phyloP scores from a whole-genome alignment of 2,113 vertebrate species.

The Oncorhynchus mykiss region DNA sequence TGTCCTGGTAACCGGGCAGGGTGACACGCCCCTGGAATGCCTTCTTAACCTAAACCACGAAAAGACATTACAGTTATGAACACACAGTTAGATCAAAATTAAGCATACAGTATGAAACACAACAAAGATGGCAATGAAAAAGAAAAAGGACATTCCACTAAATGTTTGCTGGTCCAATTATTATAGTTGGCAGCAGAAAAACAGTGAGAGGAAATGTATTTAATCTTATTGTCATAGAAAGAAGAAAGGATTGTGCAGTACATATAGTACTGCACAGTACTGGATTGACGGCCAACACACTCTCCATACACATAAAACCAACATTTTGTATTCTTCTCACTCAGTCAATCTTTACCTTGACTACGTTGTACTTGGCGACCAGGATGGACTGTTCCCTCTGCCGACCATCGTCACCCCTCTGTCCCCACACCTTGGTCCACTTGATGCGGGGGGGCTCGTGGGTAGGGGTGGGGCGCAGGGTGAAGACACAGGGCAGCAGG shows the following conservation, averaged over 20 bases:
- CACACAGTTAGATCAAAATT: too few relatives aligned
- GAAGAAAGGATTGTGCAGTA: too few relatives aligned
- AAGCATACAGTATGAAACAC: too few relatives aligned
- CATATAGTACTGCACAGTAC: neutral
- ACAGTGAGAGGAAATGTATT: neutral
- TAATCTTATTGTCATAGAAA: too few relatives aligned
- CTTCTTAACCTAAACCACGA: slow-evolving; percentile 75
- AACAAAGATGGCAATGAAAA: too few relatives aligned
- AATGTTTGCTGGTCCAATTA: too few relatives aligned
- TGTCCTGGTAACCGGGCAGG: slow-evolving; percentile 80
- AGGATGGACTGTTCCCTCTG: slow-evolving; percentile 85
- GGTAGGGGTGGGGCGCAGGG: slow-evolving; percentile 67
- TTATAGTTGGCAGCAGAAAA: neutral
- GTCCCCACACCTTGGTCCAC: slow-evolving; percentile 92
- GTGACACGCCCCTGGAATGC: slow-evolving; percentile 86
- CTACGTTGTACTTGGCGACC: slow-evolving; percentile 90
- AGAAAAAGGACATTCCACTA: too few relatives aligned
- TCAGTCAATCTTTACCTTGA: slow-evolving; percentile 71
- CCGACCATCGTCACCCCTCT: slow-evolving; percentile 72
- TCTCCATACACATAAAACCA: too few relatives aligned
- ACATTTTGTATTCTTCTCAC: neutral
- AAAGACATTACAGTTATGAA: too few relatives aligned
- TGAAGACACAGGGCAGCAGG: slow-evolving; percentile 87
- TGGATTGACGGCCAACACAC: too few relatives aligned
- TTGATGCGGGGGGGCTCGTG: slow-evolving; percentile 87